Base-by-base conservation (phyloP, 2,888 invertebrate species). In the Trichogramma evanescens region DNA sequence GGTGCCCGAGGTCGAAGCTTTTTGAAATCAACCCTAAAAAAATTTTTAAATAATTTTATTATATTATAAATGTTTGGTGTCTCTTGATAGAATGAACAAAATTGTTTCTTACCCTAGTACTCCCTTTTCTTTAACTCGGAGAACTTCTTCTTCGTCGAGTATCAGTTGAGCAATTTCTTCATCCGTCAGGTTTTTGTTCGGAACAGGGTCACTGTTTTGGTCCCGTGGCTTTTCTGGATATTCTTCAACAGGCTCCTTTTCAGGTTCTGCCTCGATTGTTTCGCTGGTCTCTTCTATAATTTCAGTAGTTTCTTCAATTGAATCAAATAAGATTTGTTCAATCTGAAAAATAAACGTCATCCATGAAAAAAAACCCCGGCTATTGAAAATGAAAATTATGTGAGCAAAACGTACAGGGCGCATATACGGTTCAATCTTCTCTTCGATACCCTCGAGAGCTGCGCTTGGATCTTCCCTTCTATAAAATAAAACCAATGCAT, bases 91-190 rank as follows among this genome's bases (percentile, higher is more conserved):
- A 49, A 7, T 9, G 5, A 45, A 45, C 6, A 44, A 54, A 54
- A 6, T 44, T 9, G 3, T 44, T 3, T 45, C 66, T 70, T 72
- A 87, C 87, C 87, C 87, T 72, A 87, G 80, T n/a, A 86, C 83
- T 69, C 86, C 85, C 65, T 87, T 85, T 61, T 87, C 86, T 13
- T 68, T 59, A 26, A 26, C 26, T 2, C 26, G 26, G 5, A 87
- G 68, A 70, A 87, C 82, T 71, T 88, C 88, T 0, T 87, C 82
- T 71, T 88, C 87, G 40, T 86, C 86, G 1, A 87, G 84, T 63
- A 88, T 83, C 39, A 87, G 77, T 58, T 84, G 85, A 0, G 86
- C 86, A 54, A 88, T 86, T 74, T 85, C 84, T 59, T 86, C 84
- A 65, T 87, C 87, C 0, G 86, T 83, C 54, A 86, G 70, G 68